phyloP scores from a whole-genome alignment of 1,140 invertebrate species.

The Leptinotarsa undecemlineata region DNA sequence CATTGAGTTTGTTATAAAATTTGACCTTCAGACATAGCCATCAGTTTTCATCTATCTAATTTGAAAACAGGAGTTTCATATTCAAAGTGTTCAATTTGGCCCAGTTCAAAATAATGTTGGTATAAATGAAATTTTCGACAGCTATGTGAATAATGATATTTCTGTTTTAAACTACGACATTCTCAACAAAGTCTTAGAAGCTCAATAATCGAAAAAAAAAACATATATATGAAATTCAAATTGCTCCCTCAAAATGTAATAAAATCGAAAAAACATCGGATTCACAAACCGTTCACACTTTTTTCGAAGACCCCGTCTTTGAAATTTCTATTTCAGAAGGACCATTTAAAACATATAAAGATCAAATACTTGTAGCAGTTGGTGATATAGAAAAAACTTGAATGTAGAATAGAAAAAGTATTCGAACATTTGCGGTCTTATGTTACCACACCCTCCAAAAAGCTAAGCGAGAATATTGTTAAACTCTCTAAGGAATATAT shows the following conservation, averaged over 20 bases:
- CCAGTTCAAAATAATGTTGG: too few relatives aligned
- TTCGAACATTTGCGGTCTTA: slow-evolving; percentile 29
- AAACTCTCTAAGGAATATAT: slow-evolving; percentile 33
- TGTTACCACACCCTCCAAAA: slow-evolving; percentile 18
- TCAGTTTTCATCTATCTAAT: too few relatives aligned
- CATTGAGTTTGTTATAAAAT: too few relatives aligned
- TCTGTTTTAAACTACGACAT: too few relatives aligned
- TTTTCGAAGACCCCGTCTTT: slow-evolving; percentile 27
- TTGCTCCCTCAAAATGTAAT: not conserved
- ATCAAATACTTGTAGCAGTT: slow-evolving; percentile 30
- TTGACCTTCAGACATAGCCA: too few relatives aligned
- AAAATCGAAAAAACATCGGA: slow-evolving; percentile 4
- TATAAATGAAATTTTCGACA: too few relatives aligned
- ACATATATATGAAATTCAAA: slow-evolving; percentile 30
- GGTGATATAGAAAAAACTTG: not conserved
- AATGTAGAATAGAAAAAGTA: slow-evolving; percentile 21
- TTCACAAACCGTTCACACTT: slow-evolving; percentile 29
- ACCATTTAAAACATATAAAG: slow-evolving; percentile 31
- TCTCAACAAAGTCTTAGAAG: not conserved
- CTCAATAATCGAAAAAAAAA: slow-evolving; percentile 14
- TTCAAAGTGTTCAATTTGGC: too few relatives aligned
- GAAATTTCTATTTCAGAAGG: slow-evolving; percentile 27
- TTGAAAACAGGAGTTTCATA: too few relatives aligned
- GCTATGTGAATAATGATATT: too few relatives aligned
- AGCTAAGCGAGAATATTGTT: slow-evolving; percentile 19